phyloP scores from a whole-genome alignment of 2,888 invertebrate species.

The Drosophila kambysellisi region DNA sequence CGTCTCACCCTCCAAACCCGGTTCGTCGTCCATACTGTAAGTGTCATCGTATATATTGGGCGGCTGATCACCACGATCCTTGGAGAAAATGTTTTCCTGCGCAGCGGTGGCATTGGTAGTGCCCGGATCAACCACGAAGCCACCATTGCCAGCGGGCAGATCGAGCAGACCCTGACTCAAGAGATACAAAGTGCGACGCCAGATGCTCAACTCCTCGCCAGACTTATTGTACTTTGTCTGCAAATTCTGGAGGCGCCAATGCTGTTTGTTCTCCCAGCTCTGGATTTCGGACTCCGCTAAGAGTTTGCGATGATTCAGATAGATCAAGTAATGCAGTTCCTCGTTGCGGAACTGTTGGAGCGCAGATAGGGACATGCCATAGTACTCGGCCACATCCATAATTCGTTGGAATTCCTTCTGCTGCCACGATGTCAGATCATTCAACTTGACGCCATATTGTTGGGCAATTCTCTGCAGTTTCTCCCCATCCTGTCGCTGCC shows the following conservation, averaged over 20 bases:
- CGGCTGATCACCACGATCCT: constrained; percentile 85
- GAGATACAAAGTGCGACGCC: constrained; percentile 82
- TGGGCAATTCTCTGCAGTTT: constrained; percentile 65
- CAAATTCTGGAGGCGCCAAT: constrained; percentile 60
- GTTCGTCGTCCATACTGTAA: constrained; percentile 80
- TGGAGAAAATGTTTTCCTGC: constrained; percentile 73
- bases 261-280: constrained; percentile 71
- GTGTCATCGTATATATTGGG: constrained; percentile 82
- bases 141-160: constrained; percentile 64
- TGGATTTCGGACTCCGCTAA: constrained; percentile 60
- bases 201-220: constrained; percentile 69
- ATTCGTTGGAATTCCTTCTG: constrained; percentile 78
- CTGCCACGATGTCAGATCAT: constrained; percentile 81
- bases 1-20: constrained; percentile 76
- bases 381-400: constrained; percentile 72
- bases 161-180: constrained; percentile 80
- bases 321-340: constrained; percentile 75
- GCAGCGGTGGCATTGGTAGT: constrained; percentile 69
- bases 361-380: constrained; percentile 74
- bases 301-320: constrained; percentile 76
- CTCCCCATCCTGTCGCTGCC: constrained; percentile 78
- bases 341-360: constrained; percentile 82
- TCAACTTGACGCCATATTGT: constrained; percentile 66
- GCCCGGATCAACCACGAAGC: constrained; percentile 66
- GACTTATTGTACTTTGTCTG: constrained; percentile 62